Evolutionary conservation across 2,888 invertebrate genomes (phyloP).

Genomic region (Aleiodes alternator): DNA sequence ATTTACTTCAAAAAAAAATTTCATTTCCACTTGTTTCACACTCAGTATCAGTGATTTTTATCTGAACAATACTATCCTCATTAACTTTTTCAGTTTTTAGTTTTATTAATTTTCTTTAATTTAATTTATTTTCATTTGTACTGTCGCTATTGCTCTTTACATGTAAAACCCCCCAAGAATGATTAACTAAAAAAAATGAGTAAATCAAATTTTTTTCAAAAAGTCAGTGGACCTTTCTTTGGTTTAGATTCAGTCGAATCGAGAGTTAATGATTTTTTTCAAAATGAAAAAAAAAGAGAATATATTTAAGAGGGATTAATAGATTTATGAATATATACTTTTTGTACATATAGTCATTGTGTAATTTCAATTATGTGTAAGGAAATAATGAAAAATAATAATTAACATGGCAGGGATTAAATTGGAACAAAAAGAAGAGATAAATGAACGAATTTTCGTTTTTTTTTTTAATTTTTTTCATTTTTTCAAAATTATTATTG

Average conservation of each 20-base stretch:
- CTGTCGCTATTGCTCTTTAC: slow-evolving; percentile 25
- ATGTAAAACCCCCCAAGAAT: slow-evolving; percentile 25
- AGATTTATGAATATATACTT: slow-evolving; percentile 11
- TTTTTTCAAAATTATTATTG: neutral
- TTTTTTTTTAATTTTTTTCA: neutral
- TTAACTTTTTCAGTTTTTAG: no score
- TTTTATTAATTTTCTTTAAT: neutral
- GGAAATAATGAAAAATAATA: neutral
- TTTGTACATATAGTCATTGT: slow-evolving; percentile 39
- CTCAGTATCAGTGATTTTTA: slow-evolving; percentile 31
- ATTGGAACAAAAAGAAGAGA: slow-evolving; percentile 8
- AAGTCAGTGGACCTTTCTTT: no score
- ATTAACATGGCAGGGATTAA: slow-evolving; percentile 28
- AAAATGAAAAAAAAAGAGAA: no score
- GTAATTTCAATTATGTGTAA: slow-evolving; percentile 30
- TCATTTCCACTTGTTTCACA: slow-evolving; percentile 46
- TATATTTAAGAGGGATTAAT: neutral
- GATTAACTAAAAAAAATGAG: neutral
- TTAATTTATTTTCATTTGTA: slow-evolving; percentile 14
- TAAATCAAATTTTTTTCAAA: neutral
- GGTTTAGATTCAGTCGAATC: no score
- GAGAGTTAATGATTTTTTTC: no score
- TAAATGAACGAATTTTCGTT: slow-evolving; percentile 2
- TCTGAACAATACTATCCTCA: slow-evolving; percentile 25
- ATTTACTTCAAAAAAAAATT: slow-evolving; percentile 66